Percentiles rank a stretch among this genome's conserved stretches.
phyloP scores from a whole-genome alignment of 2,113 vertebrate genomes.

The Numida meleagris region DNA sequence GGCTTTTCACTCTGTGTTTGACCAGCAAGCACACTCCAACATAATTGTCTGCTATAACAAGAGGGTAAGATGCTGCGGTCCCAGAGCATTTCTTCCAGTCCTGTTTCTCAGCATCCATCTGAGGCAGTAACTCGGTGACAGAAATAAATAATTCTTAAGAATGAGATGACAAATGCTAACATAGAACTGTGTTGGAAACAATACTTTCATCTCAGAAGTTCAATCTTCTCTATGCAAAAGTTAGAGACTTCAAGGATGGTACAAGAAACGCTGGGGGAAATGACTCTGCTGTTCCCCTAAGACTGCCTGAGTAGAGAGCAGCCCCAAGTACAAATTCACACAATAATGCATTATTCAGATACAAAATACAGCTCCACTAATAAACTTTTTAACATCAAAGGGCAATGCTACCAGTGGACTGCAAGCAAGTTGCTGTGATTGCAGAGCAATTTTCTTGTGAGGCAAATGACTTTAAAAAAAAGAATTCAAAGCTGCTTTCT shows the following conservation, averaged over 20 bases:
- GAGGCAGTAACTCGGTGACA: background rate
- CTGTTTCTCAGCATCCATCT: background rate
- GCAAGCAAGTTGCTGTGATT: background rate
- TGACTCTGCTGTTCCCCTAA: background rate
- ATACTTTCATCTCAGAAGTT: background rate
- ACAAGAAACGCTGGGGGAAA: background rate
- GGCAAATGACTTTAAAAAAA: background rate
- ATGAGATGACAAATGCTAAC: background rate
- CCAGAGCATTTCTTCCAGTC: background rate
- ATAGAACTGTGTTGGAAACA: background rate
- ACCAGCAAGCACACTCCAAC: background rate
- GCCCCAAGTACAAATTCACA: background rate
- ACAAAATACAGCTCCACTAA: background rate
- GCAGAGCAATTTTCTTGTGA: background rate
- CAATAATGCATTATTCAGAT: background rate
- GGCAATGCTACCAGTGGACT: background rate
- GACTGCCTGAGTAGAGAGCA: rapidly evolving
- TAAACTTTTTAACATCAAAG: background rate
- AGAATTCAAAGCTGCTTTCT: background rate
- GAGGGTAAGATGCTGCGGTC: background rate
- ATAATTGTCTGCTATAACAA: background rate
- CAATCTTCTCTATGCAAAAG: background rate
- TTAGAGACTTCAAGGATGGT: background rate
- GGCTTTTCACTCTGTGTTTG: background rate
- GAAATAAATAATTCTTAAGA: background rate